Evolutionary conservation across 2,797 vertebrate species (phyloP), one percentile per base, ranked within the genome.

Genomic region (Brachyalestes nurse): DNA sequence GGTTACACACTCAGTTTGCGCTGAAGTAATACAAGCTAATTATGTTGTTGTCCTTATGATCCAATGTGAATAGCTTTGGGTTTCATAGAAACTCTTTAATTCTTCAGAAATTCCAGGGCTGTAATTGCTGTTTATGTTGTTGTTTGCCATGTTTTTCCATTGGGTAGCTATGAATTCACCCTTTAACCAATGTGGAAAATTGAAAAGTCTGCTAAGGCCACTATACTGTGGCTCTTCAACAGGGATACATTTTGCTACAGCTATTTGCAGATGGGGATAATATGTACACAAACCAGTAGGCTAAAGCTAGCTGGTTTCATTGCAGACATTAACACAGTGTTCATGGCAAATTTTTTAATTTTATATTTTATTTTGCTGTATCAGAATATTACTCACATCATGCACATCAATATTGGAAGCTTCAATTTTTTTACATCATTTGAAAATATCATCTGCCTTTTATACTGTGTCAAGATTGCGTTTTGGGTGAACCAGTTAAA

Each of bases 111-210:
- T 62, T 61, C 57, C n/a, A 6, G 14, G 21, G 28, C 47, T 64
- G 58, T n/a, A 72, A 65, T 34, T 47, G 13, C 42, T 53, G 25
- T 72, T 57, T 57, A 49, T 45, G 21, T 51, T 72, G 21, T 67
- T 66, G 38, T 77, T 77, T 65, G 51, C 16, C 72, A 51, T 28
- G 51, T 55, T 13, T 82, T 84, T 82, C n/a, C 28, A 70, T 65
- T 72, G 38, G 57, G 53, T 42, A 42, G 45, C 55, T 65, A 47
- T 78, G 66, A 81, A 62, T 53, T 55, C 49, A 78, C 47, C 76
- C 25, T 28, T 75, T 12, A 12, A 74, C 19, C 14, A 78, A 51
- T 78, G 60, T 79, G 76, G 66, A 82, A 82, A 79, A 60, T 58
- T 40, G 21, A 76, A 45, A 45, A 19, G 25, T 58, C 62, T 77